Conservation (phyloP, 2,888 invertebrate genomes). For the Papilio demoleus region DNA sequence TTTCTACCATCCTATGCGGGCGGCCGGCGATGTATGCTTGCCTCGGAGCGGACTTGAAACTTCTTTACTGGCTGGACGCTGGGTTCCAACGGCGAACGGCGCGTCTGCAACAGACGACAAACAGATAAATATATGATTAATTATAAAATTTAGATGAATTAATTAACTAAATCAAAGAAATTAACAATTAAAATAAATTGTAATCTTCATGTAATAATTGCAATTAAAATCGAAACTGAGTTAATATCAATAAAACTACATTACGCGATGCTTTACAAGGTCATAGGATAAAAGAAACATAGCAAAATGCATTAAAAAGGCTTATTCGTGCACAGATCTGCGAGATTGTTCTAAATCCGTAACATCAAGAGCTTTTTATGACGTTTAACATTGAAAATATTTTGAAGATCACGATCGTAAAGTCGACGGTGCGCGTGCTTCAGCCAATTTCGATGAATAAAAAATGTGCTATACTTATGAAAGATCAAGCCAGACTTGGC, state of each 20-base stretch:
- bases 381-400: slow-evolving; percentile 56
- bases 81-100: slow-evolving; percentile 71
- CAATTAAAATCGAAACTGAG: not conserved
- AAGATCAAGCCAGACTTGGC: slow-evolving; percentile 4
- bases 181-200: not conserved
- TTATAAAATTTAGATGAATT: not conserved
- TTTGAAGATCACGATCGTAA: slow-evolving; percentile 53
- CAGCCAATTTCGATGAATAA: slow-evolving; percentile 3
- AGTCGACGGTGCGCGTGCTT: slow-evolving; percentile 40
- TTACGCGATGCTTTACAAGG: no score
- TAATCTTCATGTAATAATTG: no score
- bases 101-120: slow-evolving; percentile 66
- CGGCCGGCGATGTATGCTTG: slow-evolving; percentile 74
- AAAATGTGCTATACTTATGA: slow-evolving; percentile 11
- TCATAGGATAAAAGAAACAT: slow-evolving; percentile 2
- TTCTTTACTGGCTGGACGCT: slow-evolving; percentile 63
- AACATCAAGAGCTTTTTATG: slow-evolving; percentile 56
- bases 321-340: slow-evolving; percentile 33
- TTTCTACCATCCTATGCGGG: slow-evolving; percentile 95
- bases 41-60: slow-evolving; percentile 56
- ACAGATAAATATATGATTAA: not conserved
- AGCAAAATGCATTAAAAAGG: slow-evolving; percentile 38
- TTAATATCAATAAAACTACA: no score
- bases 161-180: no score
- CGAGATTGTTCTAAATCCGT: slow-evolving; percentile 52